Evolutionary conservation across 2,797 vertebrate species (phyloP).

Genomic region (Rhinichthys osculus): DNA sequence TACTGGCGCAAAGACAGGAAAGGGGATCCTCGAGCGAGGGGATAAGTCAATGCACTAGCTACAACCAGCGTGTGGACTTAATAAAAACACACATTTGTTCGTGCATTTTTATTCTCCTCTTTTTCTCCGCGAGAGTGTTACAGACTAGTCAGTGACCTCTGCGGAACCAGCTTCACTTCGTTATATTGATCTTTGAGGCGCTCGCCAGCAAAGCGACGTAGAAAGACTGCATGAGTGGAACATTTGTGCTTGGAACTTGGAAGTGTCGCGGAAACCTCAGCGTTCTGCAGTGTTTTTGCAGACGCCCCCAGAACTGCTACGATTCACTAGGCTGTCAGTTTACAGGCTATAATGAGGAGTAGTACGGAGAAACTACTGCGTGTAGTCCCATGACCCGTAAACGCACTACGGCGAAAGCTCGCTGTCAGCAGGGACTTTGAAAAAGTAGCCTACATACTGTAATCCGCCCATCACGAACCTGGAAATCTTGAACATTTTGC

Average conservation of each 20-base stretch:
- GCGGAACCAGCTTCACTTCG: conserved; percentile 21
- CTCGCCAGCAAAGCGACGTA: not conserved
- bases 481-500: not conserved
- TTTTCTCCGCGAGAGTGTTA: not conserved
- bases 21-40: conserved; percentile 73
- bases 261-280: conserved; percentile 51
- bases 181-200: conserved; percentile 28
- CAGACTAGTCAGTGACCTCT: not conserved
- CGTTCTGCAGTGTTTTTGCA: not conserved
- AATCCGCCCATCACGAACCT: not conserved
- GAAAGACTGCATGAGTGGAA: conserved; percentile 12
- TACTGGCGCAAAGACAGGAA: conserved; percentile 76
- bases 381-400: conserved; percentile 35
- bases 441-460: not conserved
- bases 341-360: not conserved
- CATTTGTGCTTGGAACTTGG: conserved; percentile 11
- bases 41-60: conserved; percentile 59
- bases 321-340: not conserved
- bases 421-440: conserved; percentile 25
- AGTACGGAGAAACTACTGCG: conserved; percentile 15
- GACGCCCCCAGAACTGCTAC: not conserved
- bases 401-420: not conserved
- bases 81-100: not conserved
- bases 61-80: conserved; percentile 39
- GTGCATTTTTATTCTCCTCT: conserved; percentile 2